These are phyloP conservation scores for Penaeus monodon DNA, from an alignment of 2,888 invertebrate genomes.

Conservation along the genomic window DNA sequence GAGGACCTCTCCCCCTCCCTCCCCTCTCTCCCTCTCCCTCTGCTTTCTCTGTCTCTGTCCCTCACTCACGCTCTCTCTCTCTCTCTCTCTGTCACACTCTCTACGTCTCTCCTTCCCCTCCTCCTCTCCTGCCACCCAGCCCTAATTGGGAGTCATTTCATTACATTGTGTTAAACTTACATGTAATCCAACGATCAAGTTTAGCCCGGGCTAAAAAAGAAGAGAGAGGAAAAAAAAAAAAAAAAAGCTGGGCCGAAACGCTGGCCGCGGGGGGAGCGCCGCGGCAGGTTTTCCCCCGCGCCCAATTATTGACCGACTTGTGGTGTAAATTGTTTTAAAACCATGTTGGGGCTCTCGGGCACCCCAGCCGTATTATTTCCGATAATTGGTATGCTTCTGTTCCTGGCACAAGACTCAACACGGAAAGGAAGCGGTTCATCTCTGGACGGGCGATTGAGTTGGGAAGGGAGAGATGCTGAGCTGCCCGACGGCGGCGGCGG, in stretches of 20 bases:
- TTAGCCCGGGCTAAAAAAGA: conserved; percentile 43
- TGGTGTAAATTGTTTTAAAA: no score
- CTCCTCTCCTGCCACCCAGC: no score
- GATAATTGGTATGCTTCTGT: conserved; percentile 55
- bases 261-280: conserved; percentile 50
- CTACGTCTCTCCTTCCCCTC: conserved; percentile 20
- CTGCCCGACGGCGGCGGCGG: no score
- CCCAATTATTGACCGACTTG: conserved; percentile 64
- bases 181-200: conserved; percentile 62
- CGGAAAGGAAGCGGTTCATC: conserved; percentile 25
- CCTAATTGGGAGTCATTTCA: conserved; percentile 62
- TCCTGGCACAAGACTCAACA: conserved; percentile 21
- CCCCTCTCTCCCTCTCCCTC: background rate
- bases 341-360: conserved; percentile 48
- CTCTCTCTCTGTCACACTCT: conserved; percentile 7
- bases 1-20: background rate
- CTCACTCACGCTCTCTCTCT: no score
- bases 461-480: no score
- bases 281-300: conserved; percentile 59
- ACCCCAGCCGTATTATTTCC: no score
- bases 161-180: conserved; percentile 65
- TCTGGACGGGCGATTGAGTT: background rate
- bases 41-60: no score
- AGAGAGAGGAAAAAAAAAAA: no score
- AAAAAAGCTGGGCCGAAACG: conserved; percentile 24